A percentile compares a stretch with the other conserved stretches of the same genome.
phyloP scores from a whole-genome alignment of 2,797 vertebrate genomes.

The Sphenodon punctatus region DNA sequence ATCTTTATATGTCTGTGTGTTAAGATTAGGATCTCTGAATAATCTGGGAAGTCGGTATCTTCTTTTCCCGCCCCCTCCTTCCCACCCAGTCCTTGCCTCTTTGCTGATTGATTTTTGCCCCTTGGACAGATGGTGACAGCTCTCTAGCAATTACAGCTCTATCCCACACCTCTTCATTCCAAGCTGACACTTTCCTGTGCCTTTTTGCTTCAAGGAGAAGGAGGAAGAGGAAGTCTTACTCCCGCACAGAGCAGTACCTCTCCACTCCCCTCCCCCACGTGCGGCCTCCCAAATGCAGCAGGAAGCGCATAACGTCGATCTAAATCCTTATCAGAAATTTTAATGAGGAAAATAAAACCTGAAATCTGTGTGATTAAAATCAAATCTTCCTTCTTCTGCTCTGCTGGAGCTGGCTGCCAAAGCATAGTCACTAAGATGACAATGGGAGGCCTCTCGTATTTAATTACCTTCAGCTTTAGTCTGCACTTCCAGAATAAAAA shows the following conservation, averaged over 20 bases:
- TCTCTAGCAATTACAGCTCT: not conserved
- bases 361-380: constrained; percentile 82
- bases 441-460: constrained; percentile 71
- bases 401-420: constrained; percentile 68
- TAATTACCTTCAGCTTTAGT: constrained; percentile 74
- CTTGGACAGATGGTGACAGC: not conserved
- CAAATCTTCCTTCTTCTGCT: constrained; percentile 78
- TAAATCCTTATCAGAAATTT: constrained; percentile 81
- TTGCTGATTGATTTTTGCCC: constrained; percentile 51
- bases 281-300: constrained; percentile 64
- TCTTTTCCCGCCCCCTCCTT: constrained; percentile 42
- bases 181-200: constrained; percentile 60
- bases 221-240: constrained; percentile 44
- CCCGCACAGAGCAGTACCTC: not conserved
- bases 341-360: constrained; percentile 83
- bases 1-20: too few relatives aligned
- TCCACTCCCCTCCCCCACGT: constrained; percentile 26
- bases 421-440: constrained; percentile 51
- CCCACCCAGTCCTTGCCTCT: constrained; percentile 40
- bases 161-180: constrained; percentile 48
- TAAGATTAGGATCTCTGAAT: not conserved
- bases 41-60: constrained; percentile 23
- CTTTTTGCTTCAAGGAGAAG: constrained; percentile 21
- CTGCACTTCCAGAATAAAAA: constrained; percentile 36
- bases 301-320: constrained; percentile 74